phyloP scores from a whole-genome alignment of 2,797 vertebrate genomes.

The Pipistrellus nathusii region DNA sequence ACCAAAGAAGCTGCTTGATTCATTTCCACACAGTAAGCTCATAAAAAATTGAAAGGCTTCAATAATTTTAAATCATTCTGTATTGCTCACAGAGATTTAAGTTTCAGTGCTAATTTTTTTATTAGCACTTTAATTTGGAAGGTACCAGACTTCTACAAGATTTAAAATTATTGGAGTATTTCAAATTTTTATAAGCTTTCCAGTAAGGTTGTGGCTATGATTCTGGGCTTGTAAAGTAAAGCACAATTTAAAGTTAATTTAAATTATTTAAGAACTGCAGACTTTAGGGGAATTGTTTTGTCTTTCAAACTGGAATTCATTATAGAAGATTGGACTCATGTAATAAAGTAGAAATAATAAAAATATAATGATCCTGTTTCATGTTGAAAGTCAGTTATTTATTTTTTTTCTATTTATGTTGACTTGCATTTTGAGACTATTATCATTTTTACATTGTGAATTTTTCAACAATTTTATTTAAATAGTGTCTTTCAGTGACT shows the following conservation, averaged over 20 bases:
- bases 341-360: slow-evolving; percentile 77
- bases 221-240: slow-evolving; percentile 86
- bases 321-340: slow-evolving; percentile 77
- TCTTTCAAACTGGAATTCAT: slow-evolving; percentile 82
- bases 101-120: slow-evolving; percentile 87
- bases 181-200: slow-evolving; percentile 90
- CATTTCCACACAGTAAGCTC: slow-evolving; percentile 81
- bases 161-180: slow-evolving; percentile 89
- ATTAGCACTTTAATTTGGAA: slow-evolving; percentile 88
- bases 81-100: slow-evolving; percentile 85
- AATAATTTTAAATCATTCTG: slow-evolving; percentile 87
- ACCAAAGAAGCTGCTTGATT: slow-evolving; percentile 80
- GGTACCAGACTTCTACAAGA: slow-evolving; percentile 85
- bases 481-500: not conserved
- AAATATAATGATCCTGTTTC: slow-evolving; percentile 20
- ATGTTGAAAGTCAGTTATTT: not conserved
- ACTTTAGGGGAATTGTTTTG: slow-evolving; percentile 85
- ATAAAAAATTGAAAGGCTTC: slow-evolving; percentile 88
- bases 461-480: not conserved
- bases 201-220: slow-evolving; percentile 84
- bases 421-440: not conserved
- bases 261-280: slow-evolving; percentile 88
- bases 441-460: not conserved
- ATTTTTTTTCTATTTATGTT: not conserved
- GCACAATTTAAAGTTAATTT: slow-evolving; percentile 88